These are phyloP conservation scores for Paracanthobrama guichenoti DNA, from an alignment of 2,113 vertebrate genomes.

Conservation along the genomic window DNA sequence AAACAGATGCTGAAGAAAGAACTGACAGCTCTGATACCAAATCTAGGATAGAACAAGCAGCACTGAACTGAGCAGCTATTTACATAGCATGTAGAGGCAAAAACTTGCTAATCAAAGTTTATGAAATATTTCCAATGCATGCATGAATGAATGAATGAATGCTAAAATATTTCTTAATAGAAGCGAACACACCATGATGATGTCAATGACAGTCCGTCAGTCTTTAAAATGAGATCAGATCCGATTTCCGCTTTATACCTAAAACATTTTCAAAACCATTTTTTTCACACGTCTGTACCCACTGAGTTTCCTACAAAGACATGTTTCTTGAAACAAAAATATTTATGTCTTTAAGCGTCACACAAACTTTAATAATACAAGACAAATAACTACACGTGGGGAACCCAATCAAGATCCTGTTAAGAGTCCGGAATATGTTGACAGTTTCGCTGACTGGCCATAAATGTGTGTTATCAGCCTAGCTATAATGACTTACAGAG, in stretches of 20 bases:
- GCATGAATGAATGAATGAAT: no score
- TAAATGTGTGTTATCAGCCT: slow-evolving; percentile 11
- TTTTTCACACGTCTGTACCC: background rate
- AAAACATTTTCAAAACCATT: background rate
- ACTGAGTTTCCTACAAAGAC: background rate
- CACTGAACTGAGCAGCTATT: background rate
- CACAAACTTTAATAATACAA: background rate
- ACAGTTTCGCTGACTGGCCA: slow-evolving; percentile 20
- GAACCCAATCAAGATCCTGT: background rate
- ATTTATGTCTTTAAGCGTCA: background rate
- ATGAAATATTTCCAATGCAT: background rate
- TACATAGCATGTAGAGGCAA: no score
- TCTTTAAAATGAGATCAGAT: background rate
- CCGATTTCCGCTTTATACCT: background rate
- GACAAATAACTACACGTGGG: background rate
- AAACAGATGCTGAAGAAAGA: background rate
- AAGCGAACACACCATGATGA: background rate
- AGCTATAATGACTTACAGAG: background rate
- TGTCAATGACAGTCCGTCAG: background rate
- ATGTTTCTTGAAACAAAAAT: background rate
- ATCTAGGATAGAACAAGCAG: background rate
- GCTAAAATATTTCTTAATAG: background rate
- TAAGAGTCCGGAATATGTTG: background rate
- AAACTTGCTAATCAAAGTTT: background rate
- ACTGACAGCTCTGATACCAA: background rate